Evolutionary conservation across 2,888 invertebrate species (phyloP), one percentile per base, ranked within the genome.

Genomic region (Nineta flava): DNA sequence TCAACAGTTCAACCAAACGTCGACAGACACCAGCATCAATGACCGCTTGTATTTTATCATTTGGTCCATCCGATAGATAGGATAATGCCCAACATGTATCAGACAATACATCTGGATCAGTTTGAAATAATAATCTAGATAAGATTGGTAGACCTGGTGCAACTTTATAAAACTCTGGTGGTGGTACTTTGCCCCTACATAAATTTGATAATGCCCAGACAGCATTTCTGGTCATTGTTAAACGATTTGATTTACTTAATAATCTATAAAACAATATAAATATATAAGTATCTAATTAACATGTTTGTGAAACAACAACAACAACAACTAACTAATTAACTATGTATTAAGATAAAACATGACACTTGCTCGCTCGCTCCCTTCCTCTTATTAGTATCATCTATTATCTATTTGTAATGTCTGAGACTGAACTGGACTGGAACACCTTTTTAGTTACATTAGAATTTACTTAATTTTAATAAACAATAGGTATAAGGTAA

Each of bases 171-270:
- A 96, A 96, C 61, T 90, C 87, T 6, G 95, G 92, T 1, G 93
- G 86, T 38, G 97, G 97, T 69, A 87, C 93, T 72, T 97, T 97
- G 50, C 97, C 96, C 61, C 97, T 80, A 65, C 96, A 97, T 56
- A 99, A 73, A 72, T 99, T 99, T 43, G 96, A 96, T 53, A 97
- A 71, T 43, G 95, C 90, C 97, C 97, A 99, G 2, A 95, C 95
- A n/a, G 91, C 92, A 70, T 96, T 96, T 55, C 94, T 79, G 19
- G 85, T 88, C 91, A 94, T 91, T 12, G 91, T 84, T 57, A 92
- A 68, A 56, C 87, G 79, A 48, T 79, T 78, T 51, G 82, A 79
- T 68, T 85, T 88, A 59, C 84, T 83, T 58, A 95, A 69, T 53
- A 94, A 77, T 62, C 92, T 90, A 67, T 49, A 71, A 69, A 54